Conservation (phyloP, 2,797 vertebrate species). For the Nannoperca obscura region DNA sequence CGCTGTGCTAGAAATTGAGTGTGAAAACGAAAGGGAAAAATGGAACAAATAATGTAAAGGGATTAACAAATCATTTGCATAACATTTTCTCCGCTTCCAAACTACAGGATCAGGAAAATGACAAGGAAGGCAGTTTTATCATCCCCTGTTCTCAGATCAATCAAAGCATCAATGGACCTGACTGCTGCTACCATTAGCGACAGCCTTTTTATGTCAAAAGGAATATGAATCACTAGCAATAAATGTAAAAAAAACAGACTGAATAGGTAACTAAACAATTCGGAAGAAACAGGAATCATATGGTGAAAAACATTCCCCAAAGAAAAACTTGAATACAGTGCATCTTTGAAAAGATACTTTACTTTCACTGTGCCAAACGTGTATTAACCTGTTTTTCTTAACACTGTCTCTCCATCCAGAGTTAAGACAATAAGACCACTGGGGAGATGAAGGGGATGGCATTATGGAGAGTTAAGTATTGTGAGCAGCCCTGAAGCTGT, state of each 20-base stretch:
- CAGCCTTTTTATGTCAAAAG: constrained; percentile 52
- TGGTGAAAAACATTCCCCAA: constrained; percentile 45
- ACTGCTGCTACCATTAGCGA: constrained; percentile 35
- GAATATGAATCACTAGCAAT: constrained; percentile 36
- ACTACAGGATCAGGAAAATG: constrained; percentile 83
- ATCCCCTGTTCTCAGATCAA: constrained; percentile 76
- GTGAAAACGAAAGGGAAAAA: constrained; percentile 83
- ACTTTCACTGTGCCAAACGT: constrained; percentile 77
- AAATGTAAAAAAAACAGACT: constrained; percentile 30
- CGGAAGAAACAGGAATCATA: constrained; percentile 34
- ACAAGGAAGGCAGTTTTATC: constrained; percentile 80
- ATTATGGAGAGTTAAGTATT: constrained; percentile 82
- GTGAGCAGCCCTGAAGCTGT: constrained; percentile 83
- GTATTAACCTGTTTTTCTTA: constrained; percentile 79
- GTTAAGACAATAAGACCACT: constrained; percentile 84
- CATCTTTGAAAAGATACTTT: constrained; percentile 69
- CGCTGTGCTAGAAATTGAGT: constrained; percentile 77
- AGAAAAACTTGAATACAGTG: constrained; percentile 60
- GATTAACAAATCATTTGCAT: constrained; percentile 88
- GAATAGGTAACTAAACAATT: constrained; percentile 49
- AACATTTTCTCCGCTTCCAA: constrained; percentile 85
- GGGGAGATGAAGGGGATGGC: constrained; percentile 82
- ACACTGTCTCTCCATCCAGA: constrained; percentile 74
- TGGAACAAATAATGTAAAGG: constrained; percentile 87
- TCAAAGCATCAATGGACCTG: constrained; percentile 71